Base-by-base conservation (phyloP, 2,797 vertebrate genomes). In the Cygnus olor region DNA sequence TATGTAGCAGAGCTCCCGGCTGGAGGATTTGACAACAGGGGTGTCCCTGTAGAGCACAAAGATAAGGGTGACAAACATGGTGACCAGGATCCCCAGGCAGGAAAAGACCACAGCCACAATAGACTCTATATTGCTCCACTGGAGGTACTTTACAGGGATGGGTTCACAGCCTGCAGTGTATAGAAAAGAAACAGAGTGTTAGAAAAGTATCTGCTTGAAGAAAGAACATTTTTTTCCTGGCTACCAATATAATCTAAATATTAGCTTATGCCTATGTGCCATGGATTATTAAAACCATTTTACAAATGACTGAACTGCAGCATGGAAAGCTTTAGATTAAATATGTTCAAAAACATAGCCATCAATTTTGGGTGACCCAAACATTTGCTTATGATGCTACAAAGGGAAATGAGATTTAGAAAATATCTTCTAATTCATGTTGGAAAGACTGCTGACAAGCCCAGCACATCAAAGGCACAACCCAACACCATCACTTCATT, bases 1-100 rank as follows among this genome's bases (percentile, higher is more conserved):
- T 96, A 99, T 99, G 80, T 99, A 99, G 97, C 99, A 99, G 82
- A 99, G 99, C 96, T 99, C 99, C 7, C 99, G 98, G 88, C 99
- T 99, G 92, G 99, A 99, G 51, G 99, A 99, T 97, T 99, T 99
- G 68, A 99, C 99, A 97, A 99, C 99, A 2, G 99, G 99, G 3
- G 99, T 99, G 88, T 99, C 99, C 47, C 99, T 98, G 97, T 99
- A 99, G 94, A 99, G 99, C 95, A 99, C 98, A 97, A 99, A 99
- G 97, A 99, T 98, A 84, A 99, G 99, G 66, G 99, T 99, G 95
- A 99, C 99, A 94, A 99, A 99, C 97, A 99, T 98, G 88, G 99
- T 99, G 94, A 99, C 98, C 45, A 99, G 98, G 96, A 99, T 99
- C 66, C 99, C 99, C 95, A 99, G 94, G 86, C 99, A 99, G 97